These are phyloP conservation scores for Polypedilum pembai DNA, from an alignment of 1,140 invertebrate genomes.

Conservation along the genomic window DNA sequence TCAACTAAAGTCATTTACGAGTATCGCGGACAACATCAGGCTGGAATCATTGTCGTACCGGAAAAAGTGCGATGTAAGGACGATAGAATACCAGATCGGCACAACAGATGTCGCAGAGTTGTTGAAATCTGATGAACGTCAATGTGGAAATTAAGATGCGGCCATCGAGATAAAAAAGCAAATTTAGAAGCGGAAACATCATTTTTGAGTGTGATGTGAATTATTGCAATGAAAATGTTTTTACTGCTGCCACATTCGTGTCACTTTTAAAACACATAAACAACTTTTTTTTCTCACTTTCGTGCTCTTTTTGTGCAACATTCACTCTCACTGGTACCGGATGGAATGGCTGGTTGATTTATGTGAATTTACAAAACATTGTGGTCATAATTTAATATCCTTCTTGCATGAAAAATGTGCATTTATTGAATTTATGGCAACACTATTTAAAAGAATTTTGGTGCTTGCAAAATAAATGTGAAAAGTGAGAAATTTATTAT, in stretches of 20 bases:
- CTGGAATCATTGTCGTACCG: background rate
- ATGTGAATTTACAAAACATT: constrained; percentile 2
- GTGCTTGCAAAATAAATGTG: no score
- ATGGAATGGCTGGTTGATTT: background rate
- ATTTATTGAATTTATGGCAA: no score
- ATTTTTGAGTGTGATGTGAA: constrained; percentile 18
- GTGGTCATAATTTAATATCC: constrained; percentile 28
- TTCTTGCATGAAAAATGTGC: background rate
- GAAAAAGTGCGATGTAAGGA: background rate
- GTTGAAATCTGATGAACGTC: background rate
- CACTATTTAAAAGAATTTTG: no score
- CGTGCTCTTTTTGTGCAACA: background rate
- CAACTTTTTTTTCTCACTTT: background rate
- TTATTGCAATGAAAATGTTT: background rate
- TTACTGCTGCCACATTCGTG: background rate
- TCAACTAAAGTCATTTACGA: constrained; percentile 9
- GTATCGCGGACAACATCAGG: background rate
- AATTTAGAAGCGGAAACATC: constrained; percentile 11
- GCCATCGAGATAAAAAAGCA: background rate
- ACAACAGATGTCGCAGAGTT: background rate
- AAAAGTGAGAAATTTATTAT: no score
- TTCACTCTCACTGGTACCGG: background rate
- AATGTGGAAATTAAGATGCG: background rate
- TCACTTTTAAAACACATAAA: background rate
- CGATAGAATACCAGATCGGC: background rate